phyloP scores from a whole-genome alignment of 1,140 invertebrate species.

The Sycophaga agraensis region DNA sequence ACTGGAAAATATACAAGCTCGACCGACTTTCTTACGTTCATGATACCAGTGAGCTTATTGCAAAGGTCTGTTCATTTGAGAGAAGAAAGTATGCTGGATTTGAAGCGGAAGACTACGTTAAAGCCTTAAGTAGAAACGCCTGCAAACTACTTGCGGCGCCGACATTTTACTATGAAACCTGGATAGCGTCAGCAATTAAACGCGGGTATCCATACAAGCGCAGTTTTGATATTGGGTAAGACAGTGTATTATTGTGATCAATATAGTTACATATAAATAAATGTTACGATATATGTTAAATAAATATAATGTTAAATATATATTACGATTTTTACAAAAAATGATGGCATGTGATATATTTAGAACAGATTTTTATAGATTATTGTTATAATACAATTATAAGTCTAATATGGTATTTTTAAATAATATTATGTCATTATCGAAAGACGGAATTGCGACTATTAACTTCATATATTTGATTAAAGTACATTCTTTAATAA shows the following conservation, averaged over 20 bases:
- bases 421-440: too few species aligned
- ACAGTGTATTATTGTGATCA: background rate
- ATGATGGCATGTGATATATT: too few species aligned
- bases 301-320: background rate
- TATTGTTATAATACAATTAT: too few species aligned
- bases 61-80: constrained; percentile 9
- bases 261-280: background rate
- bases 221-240: constrained; percentile 33
- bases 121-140: background rate
- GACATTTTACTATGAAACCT: constrained; percentile 24
- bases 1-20: too few species aligned
- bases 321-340: too few species aligned
- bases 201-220: constrained; percentile 30
- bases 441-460: too few species aligned
- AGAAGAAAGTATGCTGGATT: constrained; percentile 23
- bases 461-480: too few species aligned
- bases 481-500: too few species aligned
- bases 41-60: constrained; percentile 13
- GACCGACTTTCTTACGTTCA: background rate
- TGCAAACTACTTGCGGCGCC: constrained; percentile 20
- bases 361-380: too few species aligned
- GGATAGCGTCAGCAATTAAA: constrained; percentile 28
- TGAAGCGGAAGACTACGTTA: constrained; percentile 26
- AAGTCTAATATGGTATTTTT: too few species aligned
- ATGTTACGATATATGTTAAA: background rate